Evolutionary conservation across 2,888 invertebrate species (phyloP).

Genomic region (Acanthococcus lagerstroemiae): DNA sequence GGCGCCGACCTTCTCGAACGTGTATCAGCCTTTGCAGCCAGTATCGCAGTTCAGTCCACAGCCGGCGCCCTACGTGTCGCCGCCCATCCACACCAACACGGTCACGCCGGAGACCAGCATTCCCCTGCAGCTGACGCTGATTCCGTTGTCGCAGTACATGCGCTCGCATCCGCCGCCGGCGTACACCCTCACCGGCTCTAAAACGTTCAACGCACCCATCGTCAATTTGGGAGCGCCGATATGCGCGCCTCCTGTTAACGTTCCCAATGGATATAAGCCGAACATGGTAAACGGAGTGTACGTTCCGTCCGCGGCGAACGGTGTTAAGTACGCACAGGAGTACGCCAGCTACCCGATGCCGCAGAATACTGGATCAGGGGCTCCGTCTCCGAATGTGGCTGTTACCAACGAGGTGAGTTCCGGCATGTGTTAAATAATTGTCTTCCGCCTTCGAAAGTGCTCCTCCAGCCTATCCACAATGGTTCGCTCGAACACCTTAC

Average conservation of each 20-base stretch:
- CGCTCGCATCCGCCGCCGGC: conserved; percentile 16
- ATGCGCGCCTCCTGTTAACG: not conserved
- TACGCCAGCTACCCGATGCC: not conserved
- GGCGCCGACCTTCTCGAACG: not conserved
- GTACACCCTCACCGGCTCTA: not conserved
- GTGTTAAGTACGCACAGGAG: conserved; percentile 3
- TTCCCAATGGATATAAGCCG: conserved; percentile 11
- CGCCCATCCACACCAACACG: not conserved
- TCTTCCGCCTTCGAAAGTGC: too few species aligned
- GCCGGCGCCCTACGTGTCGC: not conserved
- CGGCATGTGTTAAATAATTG: not conserved
- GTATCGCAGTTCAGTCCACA: not conserved
- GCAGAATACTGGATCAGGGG: not conserved
- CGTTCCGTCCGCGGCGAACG: conserved; percentile 1
- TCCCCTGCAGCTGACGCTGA: conserved; percentile 14
- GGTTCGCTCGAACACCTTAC: too few species aligned
- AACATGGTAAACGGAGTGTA: not conserved
- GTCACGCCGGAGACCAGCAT: conserved; percentile 1
- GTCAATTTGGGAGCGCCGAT: conserved; percentile 3
- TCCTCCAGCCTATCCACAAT: too few species aligned
- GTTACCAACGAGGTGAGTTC: too few species aligned
- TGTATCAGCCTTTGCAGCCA: conserved; percentile 11
- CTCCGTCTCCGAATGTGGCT: not conserved
- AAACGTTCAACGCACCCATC: conserved; percentile 11
- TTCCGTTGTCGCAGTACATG: conserved; percentile 23